Evolutionary conservation across 2,113 vertebrate genomes (phyloP), one percentile per base, ranked within the genome.

Genomic region (Typhlomys cinereus): DNA sequence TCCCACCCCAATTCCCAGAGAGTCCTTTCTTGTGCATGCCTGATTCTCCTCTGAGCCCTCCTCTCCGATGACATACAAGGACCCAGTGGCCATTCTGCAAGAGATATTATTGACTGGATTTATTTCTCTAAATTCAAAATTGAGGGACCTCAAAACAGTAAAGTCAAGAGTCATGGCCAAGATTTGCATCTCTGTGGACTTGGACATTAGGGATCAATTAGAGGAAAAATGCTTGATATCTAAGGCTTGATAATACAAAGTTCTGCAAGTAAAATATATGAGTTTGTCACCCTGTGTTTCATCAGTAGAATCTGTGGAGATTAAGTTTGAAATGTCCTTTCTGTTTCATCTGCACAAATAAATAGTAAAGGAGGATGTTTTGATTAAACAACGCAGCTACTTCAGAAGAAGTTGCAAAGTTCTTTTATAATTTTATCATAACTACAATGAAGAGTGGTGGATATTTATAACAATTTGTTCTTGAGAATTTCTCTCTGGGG

Each of bases 131-230:
- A 66, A 15, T 79, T 31, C 9, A 85, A 41, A 92, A 48, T 10
- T 70, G 7, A 62, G 0, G 50, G 48, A 2, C 7, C 54, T 7
- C 23, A 85, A 6, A 76, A 57, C 48, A 88, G 18, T 7, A 70
- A 62, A 52, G 13, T 69, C 3, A 46, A 17, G 4, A 71, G 25
- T 80, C 70, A 31, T 88, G 66, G 34, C 71, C n/a, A n/a, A 50
- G 11, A 15, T 9, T 39, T 57, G 29, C 21, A 34, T 39, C 86
- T 80, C 76, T 12, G 2, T 44, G 17, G 92, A 84, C 27, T 46
- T 84, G n/a, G 39, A 84, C 92, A 31, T 3, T 79, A 52, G 78
- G 76, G 92, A 90, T 27, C 52, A 82, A 88, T 95, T 92, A 95
- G 1, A 71, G 2, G 27, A 66, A 61, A 86, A 44, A 17, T n/a